Evolutionary conservation across 2,888 invertebrate species (phyloP), one percentile per base, ranked within the genome.

Genomic region (Copidosoma aretas): DNA sequence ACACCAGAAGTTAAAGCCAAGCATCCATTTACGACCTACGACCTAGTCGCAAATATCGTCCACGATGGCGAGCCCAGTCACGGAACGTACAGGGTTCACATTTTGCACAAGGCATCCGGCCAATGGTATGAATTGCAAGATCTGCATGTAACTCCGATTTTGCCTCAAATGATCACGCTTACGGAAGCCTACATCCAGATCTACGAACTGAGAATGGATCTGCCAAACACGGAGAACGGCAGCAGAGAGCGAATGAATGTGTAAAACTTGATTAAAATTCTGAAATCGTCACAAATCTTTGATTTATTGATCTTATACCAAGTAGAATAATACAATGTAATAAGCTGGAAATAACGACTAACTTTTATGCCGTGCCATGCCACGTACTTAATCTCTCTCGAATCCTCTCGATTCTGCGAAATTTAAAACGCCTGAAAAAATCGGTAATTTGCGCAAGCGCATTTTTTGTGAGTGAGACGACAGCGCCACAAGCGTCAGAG

Each of bases 151-250:
- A 96, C 93, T 10, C 97, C 97, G 84, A 98, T 99, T 79, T 87
- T 99, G 68, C 98, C 99, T 5, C 99, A 99, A 85, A 99, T 99
- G 98, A 98, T 99, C 71, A 98, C 99, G 0, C 87, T 99, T 22
- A 98, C 98, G 1, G 99, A 99, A 86, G 96, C 98, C 4, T 99
- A 99, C 82, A 97, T 99, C 10, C 72, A 83, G 83, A 82, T 83
- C 69, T 83, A 83, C 60, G 82, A 83, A 73, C 62, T 83, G 43
- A 64, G 56, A 12, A 52, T 1, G 21, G 25, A 22, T 15, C 59
- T 24, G 51, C 46, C 0, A 52, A 46, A 43, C 69, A 71, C 41
- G 69, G 64, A 32, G 67, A 64, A 24, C 32, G 32, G 32, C 32
- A 32, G 32, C 3, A 32, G 4, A 3, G 32, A 5, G 8, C 32